These are phyloP conservation scores for Wiebesia pumilae DNA, from an alignment of 1,140 invertebrate genomes.

Conservation along the genomic window DNA sequence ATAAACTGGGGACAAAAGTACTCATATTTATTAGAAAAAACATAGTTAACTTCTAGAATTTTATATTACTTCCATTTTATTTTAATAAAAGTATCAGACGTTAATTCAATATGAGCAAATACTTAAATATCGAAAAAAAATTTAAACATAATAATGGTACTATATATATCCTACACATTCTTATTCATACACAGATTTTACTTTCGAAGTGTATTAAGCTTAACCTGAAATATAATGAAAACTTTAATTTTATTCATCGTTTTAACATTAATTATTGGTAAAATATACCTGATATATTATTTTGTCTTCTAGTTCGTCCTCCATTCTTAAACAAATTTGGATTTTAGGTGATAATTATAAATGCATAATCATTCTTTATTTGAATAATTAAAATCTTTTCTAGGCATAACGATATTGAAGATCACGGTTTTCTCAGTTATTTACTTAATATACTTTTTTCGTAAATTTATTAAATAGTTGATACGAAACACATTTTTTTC, in stretches of 20 bases:
- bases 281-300: constrained; percentile 82
- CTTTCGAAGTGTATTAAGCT: not conserved
- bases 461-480: not conserved
- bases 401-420: not conserved
- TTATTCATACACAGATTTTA: not conserved
- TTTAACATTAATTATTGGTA: not conserved
- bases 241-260: not conserved
- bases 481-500: not conserved
- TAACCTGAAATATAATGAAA: not conserved
- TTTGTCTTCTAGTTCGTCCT: constrained; percentile 91
- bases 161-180: not conserved
- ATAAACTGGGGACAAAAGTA: no score
- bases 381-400: not conserved
- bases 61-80: no score
- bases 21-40: no score
- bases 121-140: not conserved
- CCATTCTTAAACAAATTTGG: constrained; percentile 77
- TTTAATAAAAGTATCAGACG: no score
- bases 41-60: no score
- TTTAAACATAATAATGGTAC: not conserved
- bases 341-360: not conserved
- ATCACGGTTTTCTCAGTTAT: not conserved
- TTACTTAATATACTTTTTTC: not conserved
- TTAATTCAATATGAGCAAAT: not conserved
- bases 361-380: not conserved